These are phyloP conservation scores for Piprites chloris DNA, from an alignment of 2,113 vertebrate genomes.

Conservation along the genomic window DNA sequence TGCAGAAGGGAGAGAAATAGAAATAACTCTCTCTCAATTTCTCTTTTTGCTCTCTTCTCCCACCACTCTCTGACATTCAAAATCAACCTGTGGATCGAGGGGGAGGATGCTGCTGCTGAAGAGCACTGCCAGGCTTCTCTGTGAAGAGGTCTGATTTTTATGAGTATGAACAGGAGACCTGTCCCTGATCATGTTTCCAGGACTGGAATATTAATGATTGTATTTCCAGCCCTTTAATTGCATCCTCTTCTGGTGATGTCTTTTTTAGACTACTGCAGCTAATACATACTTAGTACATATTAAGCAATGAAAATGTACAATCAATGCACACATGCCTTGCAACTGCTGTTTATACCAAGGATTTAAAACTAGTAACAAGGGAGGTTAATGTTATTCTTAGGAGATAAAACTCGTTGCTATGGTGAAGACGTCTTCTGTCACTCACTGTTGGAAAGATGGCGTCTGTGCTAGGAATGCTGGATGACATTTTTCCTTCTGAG, in stretches of 20 bases:
- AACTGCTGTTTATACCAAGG: constrained; percentile 56
- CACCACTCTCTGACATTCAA: not conserved
- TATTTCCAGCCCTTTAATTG: constrained; percentile 51
- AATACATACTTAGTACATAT: not conserved
- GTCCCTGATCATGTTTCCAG: not conserved
- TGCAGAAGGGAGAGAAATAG: not conserved
- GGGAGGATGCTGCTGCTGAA: not conserved
- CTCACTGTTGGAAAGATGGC: constrained; percentile 58
- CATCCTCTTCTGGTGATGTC: constrained; percentile 29
- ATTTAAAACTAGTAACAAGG: constrained; percentile 66
- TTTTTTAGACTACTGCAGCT: constrained; percentile 30
- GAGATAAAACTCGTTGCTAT: constrained; percentile 71
- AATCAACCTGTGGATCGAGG: not conserved
- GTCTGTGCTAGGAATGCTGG: constrained; percentile 18
- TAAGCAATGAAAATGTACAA: constrained; percentile 63
- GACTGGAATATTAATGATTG: constrained; percentile 2
- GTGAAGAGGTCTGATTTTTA: not conserved
- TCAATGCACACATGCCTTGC: constrained; percentile 7
- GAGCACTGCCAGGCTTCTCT: not conserved
- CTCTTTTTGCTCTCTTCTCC: not conserved
- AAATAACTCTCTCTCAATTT: not conserved
- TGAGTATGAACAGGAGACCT: not conserved
- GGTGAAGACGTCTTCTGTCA: constrained; percentile 70
- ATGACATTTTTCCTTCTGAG: constrained; percentile 57
- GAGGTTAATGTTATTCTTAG: constrained; percentile 71